Conservation (phyloP, 2,797 vertebrate genomes). For the Thalassophryne amazonica region DNA sequence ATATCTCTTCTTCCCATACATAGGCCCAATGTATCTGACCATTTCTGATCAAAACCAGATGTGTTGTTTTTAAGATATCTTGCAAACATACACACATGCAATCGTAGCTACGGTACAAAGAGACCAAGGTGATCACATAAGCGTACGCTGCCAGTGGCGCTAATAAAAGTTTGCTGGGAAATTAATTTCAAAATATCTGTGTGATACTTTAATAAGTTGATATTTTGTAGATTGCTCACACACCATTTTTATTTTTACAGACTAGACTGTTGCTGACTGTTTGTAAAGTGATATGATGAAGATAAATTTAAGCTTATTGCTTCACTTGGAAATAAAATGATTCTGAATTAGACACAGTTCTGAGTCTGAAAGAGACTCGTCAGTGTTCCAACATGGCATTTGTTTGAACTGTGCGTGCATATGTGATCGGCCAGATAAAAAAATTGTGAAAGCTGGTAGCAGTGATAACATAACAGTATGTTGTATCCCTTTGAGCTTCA, state of each 20-base stretch:
- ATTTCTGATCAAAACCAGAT: too few species aligned
- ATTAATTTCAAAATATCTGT: background rate
- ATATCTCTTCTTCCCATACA: too few species aligned
- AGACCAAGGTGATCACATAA: too few species aligned
- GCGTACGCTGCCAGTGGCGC: too few species aligned
- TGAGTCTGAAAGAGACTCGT: background rate
- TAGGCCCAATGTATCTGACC: too few species aligned
- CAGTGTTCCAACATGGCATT: background rate
- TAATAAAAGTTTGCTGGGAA: too few species aligned
- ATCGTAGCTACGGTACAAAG: too few species aligned
- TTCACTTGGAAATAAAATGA: background rate
- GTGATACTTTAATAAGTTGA: background rate
- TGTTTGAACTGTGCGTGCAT: background rate
- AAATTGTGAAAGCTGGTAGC: too few species aligned
- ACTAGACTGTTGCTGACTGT: background rate
- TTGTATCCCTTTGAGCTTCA: too few species aligned
- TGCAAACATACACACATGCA: too few species aligned
- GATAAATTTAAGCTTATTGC: background rate
- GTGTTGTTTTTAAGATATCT: too few species aligned
- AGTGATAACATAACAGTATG: too few species aligned
- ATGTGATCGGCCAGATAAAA: constrained; percentile 25
- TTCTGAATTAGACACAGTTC: background rate
- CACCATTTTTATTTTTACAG: background rate
- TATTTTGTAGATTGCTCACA: background rate
- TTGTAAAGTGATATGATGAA: background rate